phyloP scores from a whole-genome alignment of 2,113 vertebrate species.

The Gobiocypris rarus region DNA sequence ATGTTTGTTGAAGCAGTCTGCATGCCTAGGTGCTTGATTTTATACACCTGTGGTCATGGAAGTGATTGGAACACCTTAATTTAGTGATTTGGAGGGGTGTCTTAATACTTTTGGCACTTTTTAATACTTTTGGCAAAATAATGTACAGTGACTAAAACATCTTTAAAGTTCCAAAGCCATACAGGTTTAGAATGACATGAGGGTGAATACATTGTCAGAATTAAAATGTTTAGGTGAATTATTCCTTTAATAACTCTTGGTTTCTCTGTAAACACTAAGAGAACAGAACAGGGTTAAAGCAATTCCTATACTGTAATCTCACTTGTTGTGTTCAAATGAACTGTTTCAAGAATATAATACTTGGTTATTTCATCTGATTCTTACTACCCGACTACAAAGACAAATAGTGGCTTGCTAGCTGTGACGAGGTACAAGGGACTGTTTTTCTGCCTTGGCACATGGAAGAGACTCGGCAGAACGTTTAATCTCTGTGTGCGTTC shows the following conservation, averaged over 20 bases:
- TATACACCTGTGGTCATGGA: too few species aligned
- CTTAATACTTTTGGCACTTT: too few species aligned
- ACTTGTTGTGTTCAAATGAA: neutral
- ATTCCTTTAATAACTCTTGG: too few species aligned
- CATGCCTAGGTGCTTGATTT: too few species aligned
- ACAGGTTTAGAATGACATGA: too few species aligned
- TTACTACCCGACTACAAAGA: neutral
- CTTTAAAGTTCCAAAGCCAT: too few species aligned
- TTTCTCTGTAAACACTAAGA: neutral
- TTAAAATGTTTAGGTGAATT: neutral
- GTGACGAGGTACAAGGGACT: constrained; percentile 49
- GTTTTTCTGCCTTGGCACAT: constrained; percentile 58
- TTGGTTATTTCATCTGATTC: neutral
- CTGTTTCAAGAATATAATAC: neutral
- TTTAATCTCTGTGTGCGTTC: constrained; percentile 61
- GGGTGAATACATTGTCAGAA: neutral
- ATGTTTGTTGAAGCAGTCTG: too few species aligned
- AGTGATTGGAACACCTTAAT: too few species aligned
- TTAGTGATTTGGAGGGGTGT: too few species aligned
- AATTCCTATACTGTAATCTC: neutral
- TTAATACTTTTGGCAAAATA: too few species aligned
- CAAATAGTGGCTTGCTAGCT: neutral
- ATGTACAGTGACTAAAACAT: too few species aligned
- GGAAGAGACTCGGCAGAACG: constrained; percentile 49
- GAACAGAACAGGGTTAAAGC: neutral